Base-by-base conservation (phyloP, 2,888 invertebrate genomes). In the Dendrolimus pini region DNA sequence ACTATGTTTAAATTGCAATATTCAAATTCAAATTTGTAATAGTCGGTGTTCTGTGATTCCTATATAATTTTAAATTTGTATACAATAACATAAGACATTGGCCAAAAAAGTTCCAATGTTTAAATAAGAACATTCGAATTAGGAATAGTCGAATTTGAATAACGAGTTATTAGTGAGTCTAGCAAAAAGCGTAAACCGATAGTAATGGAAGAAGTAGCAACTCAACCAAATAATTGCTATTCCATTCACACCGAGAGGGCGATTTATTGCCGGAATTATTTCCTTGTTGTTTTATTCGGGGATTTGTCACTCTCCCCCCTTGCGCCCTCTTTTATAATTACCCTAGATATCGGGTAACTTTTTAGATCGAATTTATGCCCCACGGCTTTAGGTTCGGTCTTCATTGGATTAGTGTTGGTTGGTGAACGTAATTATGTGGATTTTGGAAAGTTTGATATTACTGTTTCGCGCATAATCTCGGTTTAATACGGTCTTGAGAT, bases 201-300 rank as follows among this genome's bases (percentile, higher is more conserved):
- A 63, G 70, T 82, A 75, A 65, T 65, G 57, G 56, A 63, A 70
- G 64, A 64, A 81, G 83, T 68, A 83, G 80, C 86, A 85, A 86
- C 81, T 89, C 86, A 86, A 85, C 87, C 90, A 87, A 84, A 90
- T 89, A 90, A 91, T 91, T 89, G 89, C 86, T 90, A 90, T 91
- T 89, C 91, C 85, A 90, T 91, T 91, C 91, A 89, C 89, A 88
- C 88, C 77, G 81, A 79, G 85, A 83, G 85, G 75, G 74, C 81
- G 80, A 91, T 91, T 91, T 91, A 91, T 88, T 75, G 65, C 70
- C 80, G 80, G 87, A 89, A 91, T 90, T 89, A 91, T 90, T 89
- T 90, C 86, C 91, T 85, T 90, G 90, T 91, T 90, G 89, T 90
- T 89, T 91, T 89, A 91, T 89, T 86, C 80, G 86, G 78, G 87